A percentile compares a stretch with the other conserved stretches of the same genome.
Evolutionary conservation across 2,113 vertebrate species (phyloP).

Genomic region (Aphyosemion australe): DNA sequence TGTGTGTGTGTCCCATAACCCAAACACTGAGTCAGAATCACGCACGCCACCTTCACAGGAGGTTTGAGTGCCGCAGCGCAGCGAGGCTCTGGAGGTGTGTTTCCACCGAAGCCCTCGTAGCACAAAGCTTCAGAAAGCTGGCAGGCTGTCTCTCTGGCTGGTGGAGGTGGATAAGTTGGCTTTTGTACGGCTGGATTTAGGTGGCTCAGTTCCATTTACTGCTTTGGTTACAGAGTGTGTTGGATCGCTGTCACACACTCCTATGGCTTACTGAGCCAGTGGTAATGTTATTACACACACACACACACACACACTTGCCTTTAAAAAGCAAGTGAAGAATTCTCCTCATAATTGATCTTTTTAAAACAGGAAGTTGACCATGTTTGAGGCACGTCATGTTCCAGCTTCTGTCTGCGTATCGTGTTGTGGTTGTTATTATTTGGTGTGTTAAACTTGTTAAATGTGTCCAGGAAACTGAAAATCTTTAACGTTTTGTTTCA

Average conservation of each 20-base stretch:
- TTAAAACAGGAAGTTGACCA: too few relatives aligned
- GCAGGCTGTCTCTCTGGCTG: neutral
- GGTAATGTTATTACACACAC: slow-evolving; percentile 2
- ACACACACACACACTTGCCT: too few relatives aligned
- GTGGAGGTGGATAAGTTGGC: slow-evolving; percentile 1
- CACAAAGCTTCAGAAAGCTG: neutral
- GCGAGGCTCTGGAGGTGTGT: neutral
- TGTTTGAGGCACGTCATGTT: too few relatives aligned
- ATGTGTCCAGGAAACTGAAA: too few relatives aligned
- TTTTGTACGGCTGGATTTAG: neutral
- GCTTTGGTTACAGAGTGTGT: neutral
- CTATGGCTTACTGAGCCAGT: neutral
- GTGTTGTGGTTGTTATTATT: too few relatives aligned
- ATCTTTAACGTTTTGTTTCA: too few relatives aligned
- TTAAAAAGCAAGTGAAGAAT: too few relatives aligned
- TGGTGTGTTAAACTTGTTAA: too few relatives aligned
- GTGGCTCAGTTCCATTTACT: slow-evolving; percentile 10
- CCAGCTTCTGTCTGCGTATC: too few relatives aligned
- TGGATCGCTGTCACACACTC: neutral
- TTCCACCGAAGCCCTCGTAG: slow-evolving; percentile 1
- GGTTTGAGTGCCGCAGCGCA: slow-evolving; percentile 11
- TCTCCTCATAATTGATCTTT: too few relatives aligned
- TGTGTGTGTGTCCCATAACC: too few relatives aligned
- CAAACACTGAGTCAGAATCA: slow-evolving; percentile 12
- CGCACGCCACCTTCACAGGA: slow-evolving; percentile 41